A percentile compares a stretch with the other conserved stretches of the same genome.
phyloP scores from a whole-genome alignment of 2,797 vertebrate species.

The Tenualosa ilisha region DNA sequence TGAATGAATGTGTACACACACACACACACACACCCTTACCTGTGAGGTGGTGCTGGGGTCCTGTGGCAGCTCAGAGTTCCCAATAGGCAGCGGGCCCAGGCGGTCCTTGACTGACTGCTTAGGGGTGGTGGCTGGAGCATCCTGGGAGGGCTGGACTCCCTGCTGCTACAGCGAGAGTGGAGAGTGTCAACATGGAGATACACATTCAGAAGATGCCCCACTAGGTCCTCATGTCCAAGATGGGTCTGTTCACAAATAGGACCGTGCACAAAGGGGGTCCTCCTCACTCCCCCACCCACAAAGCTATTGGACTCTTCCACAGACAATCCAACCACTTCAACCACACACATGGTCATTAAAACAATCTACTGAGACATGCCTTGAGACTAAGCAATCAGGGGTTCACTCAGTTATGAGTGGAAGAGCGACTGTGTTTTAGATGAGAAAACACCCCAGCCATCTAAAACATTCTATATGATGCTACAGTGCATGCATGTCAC shows the following conservation, averaged over 20 bases:
- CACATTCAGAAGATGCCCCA: neutral
- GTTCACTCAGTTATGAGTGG: too few relatives aligned
- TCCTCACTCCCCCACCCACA: too few relatives aligned
- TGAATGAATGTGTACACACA: neutral
- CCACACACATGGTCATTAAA: slow-evolving; percentile 29
- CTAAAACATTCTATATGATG: too few relatives aligned
- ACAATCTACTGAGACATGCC: neutral
- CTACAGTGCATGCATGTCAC: too few relatives aligned
- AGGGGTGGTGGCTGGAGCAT: slow-evolving; percentile 75
- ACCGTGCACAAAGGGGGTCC: too few relatives aligned
- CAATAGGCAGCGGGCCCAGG: slow-evolving; percentile 85
- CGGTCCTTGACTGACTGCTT: slow-evolving; percentile 97
- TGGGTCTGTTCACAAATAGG: too few relatives aligned
- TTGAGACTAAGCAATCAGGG: neutral
- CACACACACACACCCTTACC: slow-evolving; percentile 68
- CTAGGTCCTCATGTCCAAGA: neutral
- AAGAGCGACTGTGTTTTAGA: too few relatives aligned
- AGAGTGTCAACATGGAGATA: neutral
- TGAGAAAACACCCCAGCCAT: too few relatives aligned
- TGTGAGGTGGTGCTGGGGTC: slow-evolving; percentile 77
- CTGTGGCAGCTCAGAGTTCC: slow-evolving; percentile 80
- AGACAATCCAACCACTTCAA: neutral
- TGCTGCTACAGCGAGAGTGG: slow-evolving; percentile 48
- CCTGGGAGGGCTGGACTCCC: slow-evolving; percentile 74
- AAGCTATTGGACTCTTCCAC: neutral